phyloP scores from a whole-genome alignment of 1,140 invertebrate genomes.

The Hylaeus anthracinus region DNA sequence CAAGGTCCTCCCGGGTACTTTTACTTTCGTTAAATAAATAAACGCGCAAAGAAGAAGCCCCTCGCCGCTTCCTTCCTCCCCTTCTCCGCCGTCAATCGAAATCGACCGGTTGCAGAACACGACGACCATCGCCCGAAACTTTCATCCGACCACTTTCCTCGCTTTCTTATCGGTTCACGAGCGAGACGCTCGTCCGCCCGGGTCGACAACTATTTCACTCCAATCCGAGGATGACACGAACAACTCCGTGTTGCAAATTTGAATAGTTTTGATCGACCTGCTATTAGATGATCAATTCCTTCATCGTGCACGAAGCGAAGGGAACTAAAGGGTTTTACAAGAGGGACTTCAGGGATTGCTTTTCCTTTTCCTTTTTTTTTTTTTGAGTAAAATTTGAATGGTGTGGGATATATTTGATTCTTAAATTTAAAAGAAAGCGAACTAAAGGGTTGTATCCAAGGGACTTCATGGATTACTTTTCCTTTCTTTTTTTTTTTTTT shows the following conservation, averaged over 20 bases:
- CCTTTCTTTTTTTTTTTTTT: too few species aligned
- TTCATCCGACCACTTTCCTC: constrained; percentile 75
- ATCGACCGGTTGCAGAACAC: constrained; percentile 5
- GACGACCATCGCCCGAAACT: constrained; percentile 65
- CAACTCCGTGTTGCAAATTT: constrained; percentile 7
- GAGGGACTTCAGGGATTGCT: too few species aligned
- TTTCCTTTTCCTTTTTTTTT: too few species aligned
- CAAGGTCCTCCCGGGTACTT: constrained; percentile 66
- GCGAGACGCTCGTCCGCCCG: constrained; percentile 68
- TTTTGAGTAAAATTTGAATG: too few species aligned
- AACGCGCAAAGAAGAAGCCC: background rate
- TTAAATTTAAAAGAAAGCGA: too few species aligned
- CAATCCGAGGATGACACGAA: constrained; percentile 41
- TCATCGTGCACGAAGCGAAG: too few species aligned
- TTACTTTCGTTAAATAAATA: constrained; percentile 74
- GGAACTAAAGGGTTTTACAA: too few species aligned
- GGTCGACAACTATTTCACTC: constrained; percentile 34
- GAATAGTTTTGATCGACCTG: too few species aligned
- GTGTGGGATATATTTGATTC: too few species aligned
- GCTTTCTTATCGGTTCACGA: constrained; percentile 76
- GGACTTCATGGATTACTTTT: too few species aligned
- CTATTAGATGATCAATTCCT: too few species aligned
- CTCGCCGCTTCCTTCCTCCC: background rate
- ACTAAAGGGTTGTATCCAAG: too few species aligned
- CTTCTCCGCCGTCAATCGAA: constrained; percentile 1